Percentiles rank a stretch among this genome's conserved stretches.
phyloP scores from a whole-genome alignment of 2,797 vertebrate genomes.

The Hippopotamyrus pictus region DNA sequence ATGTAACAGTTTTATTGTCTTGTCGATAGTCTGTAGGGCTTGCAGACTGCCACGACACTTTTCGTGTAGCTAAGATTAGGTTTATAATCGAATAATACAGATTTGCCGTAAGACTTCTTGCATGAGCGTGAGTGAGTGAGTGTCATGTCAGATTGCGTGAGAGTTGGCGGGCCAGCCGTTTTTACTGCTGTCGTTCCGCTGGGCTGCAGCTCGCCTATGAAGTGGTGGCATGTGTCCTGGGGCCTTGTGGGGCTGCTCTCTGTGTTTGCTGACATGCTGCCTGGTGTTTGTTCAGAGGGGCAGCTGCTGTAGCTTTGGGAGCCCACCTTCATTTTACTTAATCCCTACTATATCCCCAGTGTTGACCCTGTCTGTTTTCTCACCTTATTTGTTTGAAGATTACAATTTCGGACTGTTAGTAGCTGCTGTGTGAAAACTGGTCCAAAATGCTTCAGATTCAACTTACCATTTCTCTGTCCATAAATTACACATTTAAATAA shows the following conservation, averaged over 20 bases:
- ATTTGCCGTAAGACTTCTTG: not conserved
- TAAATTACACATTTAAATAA: not conserved
- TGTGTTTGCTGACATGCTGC: slow-evolving; percentile 27
- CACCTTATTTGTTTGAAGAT: not conserved
- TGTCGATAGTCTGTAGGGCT: not conserved
- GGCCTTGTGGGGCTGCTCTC: slow-evolving; percentile 20
- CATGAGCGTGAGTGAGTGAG: not conserved
- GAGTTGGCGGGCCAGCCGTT: not conserved
- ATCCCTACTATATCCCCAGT: not conserved
- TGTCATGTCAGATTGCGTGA: not conserved
- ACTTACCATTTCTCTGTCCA: not conserved
- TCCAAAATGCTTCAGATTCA: not conserved
- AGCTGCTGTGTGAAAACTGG: not conserved
- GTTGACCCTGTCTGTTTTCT: slow-evolving; percentile 24
- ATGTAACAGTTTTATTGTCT: not conserved
- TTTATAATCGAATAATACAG: not conserved
- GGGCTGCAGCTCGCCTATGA: slow-evolving; percentile 24
- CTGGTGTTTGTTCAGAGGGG: slow-evolving; percentile 29
- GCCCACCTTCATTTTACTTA: slow-evolving; percentile 4
- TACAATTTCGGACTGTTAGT: not conserved
- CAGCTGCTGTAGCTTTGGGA: slow-evolving; percentile 5
- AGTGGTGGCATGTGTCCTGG: not conserved
- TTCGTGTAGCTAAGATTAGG: not conserved
- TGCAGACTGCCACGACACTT: not conserved
- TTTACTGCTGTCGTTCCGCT: slow-evolving; percentile 23